Evolutionary conservation across 2,888 invertebrate genomes (phyloP), one percentile per base, ranked within the genome.

Genomic region (Macaria notata): DNA sequence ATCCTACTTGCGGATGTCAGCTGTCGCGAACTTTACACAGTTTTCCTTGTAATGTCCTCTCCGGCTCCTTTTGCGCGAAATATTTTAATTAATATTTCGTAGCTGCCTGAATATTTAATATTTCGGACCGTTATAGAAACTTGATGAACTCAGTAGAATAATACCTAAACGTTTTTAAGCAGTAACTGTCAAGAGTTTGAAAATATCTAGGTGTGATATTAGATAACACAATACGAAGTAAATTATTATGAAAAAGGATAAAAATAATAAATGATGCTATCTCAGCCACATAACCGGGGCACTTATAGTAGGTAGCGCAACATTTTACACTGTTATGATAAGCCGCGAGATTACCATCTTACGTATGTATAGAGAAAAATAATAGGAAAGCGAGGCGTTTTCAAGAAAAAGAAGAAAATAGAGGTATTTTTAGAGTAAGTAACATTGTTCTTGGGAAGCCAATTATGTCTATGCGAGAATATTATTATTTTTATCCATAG

Each of bases 61-160:
- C 77, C 73, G 78, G 76, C 81, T 80, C 87, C 84, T 87, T 88
- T 87, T 84, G 82, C 82, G 83, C 67, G 70, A 79, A 85, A 84
- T 82, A 79, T 84, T 88, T 89, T 85, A 89, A 90, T 89, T 89
- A 87, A 86, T 88, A 86, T 84, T 84, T 83, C 84, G 84, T 82
- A 84, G 79, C 76, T 69, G 75, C 71, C 66, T 67, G 68, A 72
- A 75, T 66, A 65, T 62, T 36, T 36, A 36, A 6, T 36, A 36
- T 36, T 36, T 36, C 4, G 7, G 33, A 36, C 5, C 33, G 7
- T 36, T 36, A 36, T 7, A 7, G 42, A 42, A 42, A 42, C 42
- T 42, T 42, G 33, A 36, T 36, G 33, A 36, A 36, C 33, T 36
- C 0, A 36, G 33, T 19, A 19, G 33, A 36, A 36, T 36, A 6